Percentiles rank a stretch among this genome's conserved stretches.
Conservation (phyloP, 2,888 invertebrate genomes). For the Drosophila imparisetae region DNA sequence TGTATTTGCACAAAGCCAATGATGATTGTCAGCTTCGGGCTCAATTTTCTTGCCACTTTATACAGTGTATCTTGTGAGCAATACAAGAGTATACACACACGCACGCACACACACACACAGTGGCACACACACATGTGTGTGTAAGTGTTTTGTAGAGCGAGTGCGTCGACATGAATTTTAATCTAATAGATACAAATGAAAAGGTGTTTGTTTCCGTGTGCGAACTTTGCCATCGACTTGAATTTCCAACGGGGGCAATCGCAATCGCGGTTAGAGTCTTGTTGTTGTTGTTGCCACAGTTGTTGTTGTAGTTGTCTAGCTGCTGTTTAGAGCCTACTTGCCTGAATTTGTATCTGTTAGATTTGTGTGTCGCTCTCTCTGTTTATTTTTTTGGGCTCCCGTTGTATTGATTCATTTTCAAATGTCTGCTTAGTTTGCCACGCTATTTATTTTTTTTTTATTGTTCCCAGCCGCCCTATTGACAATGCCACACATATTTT, state of each 20-base stretch:
- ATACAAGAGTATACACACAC: slow-evolving; percentile 15
- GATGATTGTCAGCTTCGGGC: slow-evolving; percentile 72
- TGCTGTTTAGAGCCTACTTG: slow-evolving; percentile 6
- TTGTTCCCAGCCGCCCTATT: slow-evolving; percentile 80
- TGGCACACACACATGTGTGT: not conserved
- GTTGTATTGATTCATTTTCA: slow-evolving; percentile 66
- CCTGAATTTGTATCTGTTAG: slow-evolving; percentile 19
- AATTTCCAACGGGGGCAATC: slow-evolving; percentile 37
- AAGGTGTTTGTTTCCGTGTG: slow-evolving; percentile 76
- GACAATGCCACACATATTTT: slow-evolving; percentile 11
- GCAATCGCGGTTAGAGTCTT: slow-evolving; percentile 48
- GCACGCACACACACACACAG: slow-evolving; percentile 2
- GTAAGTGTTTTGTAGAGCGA: slow-evolving; percentile 18
- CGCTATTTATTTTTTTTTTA: slow-evolving; percentile 60
- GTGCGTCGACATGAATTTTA: slow-evolving; percentile 83
- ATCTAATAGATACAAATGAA: slow-evolving; percentile 85
- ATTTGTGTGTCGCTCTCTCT: slow-evolving; percentile 14
- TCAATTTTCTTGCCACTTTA: slow-evolving; percentile 65
- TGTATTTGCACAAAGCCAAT: slow-evolving; percentile 71
- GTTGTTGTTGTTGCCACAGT: not conserved
- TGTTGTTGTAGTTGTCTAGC: not conserved
- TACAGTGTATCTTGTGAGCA: slow-evolving; percentile 42
- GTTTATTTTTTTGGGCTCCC: slow-evolving; percentile 25
- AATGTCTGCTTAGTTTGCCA: slow-evolving; percentile 33
- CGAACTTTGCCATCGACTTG: slow-evolving; percentile 58